phyloP scores from a whole-genome alignment of 2,797 vertebrate species.

The Threskiornis aethiopicus region DNA sequence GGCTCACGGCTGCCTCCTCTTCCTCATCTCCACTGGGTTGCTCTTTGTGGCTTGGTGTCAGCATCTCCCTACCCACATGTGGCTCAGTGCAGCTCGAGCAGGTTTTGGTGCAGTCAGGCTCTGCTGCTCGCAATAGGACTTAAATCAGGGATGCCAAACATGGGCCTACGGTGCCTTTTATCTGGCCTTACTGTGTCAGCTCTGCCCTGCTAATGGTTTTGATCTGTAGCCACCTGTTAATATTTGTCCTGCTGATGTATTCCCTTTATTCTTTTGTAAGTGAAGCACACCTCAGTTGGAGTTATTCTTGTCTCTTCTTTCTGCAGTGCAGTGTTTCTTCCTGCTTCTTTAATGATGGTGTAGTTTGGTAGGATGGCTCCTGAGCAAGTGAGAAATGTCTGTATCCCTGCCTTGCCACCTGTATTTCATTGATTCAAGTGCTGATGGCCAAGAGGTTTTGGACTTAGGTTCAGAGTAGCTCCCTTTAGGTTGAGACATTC shows the following conservation, averaged over 20 bases:
- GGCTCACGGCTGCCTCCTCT: background rate
- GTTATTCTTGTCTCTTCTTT: background rate
- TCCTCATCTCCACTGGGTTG: background rate
- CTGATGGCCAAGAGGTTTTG: background rate
- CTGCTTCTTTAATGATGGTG: background rate
- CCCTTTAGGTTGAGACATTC: background rate
- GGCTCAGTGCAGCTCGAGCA: accelerated
- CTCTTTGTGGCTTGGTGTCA: background rate
- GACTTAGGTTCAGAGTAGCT: background rate
- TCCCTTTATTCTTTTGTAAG: background rate
- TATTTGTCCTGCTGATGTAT: background rate
- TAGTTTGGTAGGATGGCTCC: background rate
- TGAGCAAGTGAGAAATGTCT: background rate
- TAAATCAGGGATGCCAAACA: background rate
- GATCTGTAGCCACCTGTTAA: background rate
- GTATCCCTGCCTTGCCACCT: background rate
- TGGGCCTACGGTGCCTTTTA: background rate
- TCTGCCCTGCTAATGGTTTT: background rate
- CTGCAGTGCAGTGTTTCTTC: background rate
- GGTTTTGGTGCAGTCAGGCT: background rate
- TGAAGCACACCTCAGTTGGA: background rate
- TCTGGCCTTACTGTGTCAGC: background rate
- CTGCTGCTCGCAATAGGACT: background rate
- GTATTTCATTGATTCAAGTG: background rate
- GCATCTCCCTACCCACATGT: accelerated